A percentile compares a stretch with the other conserved stretches of the same genome.
Conservation (phyloP, 2,888 invertebrate genomes). For the Blastobasis lacticolella region DNA sequence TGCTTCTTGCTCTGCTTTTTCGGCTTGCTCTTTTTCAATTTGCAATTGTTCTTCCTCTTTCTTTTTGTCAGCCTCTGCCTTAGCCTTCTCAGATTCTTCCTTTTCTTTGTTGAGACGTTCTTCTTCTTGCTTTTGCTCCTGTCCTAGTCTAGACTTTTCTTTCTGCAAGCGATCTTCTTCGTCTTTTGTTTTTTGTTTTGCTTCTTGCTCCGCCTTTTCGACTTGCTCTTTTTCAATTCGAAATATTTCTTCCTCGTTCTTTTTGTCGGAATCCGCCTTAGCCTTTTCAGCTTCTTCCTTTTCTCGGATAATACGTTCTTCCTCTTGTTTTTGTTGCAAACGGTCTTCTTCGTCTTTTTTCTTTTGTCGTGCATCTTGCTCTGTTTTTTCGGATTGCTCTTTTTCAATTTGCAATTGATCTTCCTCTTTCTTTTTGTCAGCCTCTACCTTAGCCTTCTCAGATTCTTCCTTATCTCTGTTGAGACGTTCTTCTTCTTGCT, state of each 20-base stretch:
- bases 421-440: no score
- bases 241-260: background rate
- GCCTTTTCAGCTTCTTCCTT: background rate
- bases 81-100: no score
- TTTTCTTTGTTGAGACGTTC: no score
- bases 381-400: background rate
- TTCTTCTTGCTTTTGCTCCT: background rate
- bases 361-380: conserved; percentile 8
- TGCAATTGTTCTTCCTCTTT: conserved; percentile 1
- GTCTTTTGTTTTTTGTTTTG: no score
- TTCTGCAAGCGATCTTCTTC: conserved; percentile 7
- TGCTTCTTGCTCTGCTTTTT: conserved; percentile 11
- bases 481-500: conserved; percentile 4
- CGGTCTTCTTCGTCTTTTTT: conserved; percentile 12
- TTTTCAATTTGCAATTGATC: background rate
- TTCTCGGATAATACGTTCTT: background rate
- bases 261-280: background rate
- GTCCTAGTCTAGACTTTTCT: conserved; percentile 4
- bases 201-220: no score
- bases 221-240: no score
- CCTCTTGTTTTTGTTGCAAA: conserved; percentile 5
- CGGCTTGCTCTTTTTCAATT: conserved; percentile 8
- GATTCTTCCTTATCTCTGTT: conserved; percentile 1
- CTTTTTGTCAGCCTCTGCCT: no score
- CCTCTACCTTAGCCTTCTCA: conserved; percentile 1